Base-by-base conservation (phyloP, 2,797 vertebrate species). In the Rhinatrema bivittatum region DNA sequence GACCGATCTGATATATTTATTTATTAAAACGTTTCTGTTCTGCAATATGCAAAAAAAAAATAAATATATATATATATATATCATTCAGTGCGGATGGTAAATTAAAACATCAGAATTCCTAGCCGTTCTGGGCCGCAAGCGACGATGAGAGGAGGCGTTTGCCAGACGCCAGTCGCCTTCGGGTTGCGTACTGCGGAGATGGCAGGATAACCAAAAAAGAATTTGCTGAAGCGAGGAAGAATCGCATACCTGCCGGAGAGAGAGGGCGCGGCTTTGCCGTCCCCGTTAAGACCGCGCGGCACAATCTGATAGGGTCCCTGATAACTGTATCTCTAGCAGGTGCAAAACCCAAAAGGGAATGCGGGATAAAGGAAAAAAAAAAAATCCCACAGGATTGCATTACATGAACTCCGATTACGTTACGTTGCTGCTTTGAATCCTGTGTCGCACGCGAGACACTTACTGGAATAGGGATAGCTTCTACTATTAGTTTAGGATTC, bases 381-480 rank as follows among this genome's bases (percentile, higher is more conserved):
- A 64, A 59, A 60, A 50, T 53, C 50, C 55, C 52, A 50, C 47
- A 62, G 54, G n/a, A n/a, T n/a, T n/a, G n/a, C n/a, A 49, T 25
- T 48, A 24, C 50, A 46, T 54, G 54, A 47, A 60, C 44, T 56
- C 39, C 29, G 42, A 53, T 46, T 43, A 10, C 43, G 53, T 51
- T 50, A 56, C 56, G 35, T 53, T 69, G 59, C 42, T 50, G 54
- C 64, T 62, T 68, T 62, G 40, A 49, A 60, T n/a, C n/a, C n/a
- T n/a, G n/a, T n/a, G n/a, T n/a, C n/a, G n/a, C n/a, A n/a, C n/a
- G n/a, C n/a, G n/a, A n/a, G n/a, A n/a, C n/a, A n/a, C n/a, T n/a
- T n/a, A n/a, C n/a, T n/a, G n/a, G n/a, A 34, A 22, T n/a, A n/a
- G n/a, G n/a, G n/a, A n/a, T n/a, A n/a, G n/a, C n/a, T n/a, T n/a